A percentile compares a stretch with the other conserved stretches of the same genome.
Conservation (phyloP, 92 coral and sea anemone genomes). For the Anthopleura xanthogrammica region DNA sequence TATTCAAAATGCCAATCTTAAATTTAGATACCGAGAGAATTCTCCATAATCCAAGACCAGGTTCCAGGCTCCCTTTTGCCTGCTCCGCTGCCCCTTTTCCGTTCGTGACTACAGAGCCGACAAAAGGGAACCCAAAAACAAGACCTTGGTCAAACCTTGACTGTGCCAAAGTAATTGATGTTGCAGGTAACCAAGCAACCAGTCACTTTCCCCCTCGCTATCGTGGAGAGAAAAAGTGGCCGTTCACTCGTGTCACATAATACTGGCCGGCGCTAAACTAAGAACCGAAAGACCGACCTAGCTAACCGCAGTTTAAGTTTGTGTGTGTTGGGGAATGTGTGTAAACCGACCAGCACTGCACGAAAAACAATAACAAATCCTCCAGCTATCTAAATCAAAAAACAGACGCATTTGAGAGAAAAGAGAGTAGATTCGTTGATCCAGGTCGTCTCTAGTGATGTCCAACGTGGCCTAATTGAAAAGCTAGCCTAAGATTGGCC, state of each 20-base stretch:
- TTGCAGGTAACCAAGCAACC: neutral
- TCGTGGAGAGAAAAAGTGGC: neutral
- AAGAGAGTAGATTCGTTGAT: no score
- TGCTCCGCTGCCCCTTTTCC: no score
- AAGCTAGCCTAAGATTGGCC: no score
- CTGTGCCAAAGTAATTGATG: constrained; percentile 3
- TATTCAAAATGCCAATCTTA: no score
- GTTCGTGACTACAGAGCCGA: neutral
- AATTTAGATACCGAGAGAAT: no score
- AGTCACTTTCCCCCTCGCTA: neutral
- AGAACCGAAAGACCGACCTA: neutral
- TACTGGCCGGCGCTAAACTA: neutral
- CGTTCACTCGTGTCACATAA: neutral
- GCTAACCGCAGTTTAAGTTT: neutral
- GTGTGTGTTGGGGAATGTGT: neutral
- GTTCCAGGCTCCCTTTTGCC: no score
- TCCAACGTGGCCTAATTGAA: no score
- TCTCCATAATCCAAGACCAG: no score
- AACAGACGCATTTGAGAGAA: no score
- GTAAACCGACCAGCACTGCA: constrained; percentile 4
- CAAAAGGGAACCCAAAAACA: neutral
- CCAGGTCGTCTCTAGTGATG: no score
- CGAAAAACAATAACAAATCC: neutral
- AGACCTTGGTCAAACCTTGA: neutral
- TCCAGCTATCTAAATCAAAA: neutral